Base-by-base conservation (phyloP, 2,113 vertebrate genomes). In the Phaethornis superciliosus region DNA sequence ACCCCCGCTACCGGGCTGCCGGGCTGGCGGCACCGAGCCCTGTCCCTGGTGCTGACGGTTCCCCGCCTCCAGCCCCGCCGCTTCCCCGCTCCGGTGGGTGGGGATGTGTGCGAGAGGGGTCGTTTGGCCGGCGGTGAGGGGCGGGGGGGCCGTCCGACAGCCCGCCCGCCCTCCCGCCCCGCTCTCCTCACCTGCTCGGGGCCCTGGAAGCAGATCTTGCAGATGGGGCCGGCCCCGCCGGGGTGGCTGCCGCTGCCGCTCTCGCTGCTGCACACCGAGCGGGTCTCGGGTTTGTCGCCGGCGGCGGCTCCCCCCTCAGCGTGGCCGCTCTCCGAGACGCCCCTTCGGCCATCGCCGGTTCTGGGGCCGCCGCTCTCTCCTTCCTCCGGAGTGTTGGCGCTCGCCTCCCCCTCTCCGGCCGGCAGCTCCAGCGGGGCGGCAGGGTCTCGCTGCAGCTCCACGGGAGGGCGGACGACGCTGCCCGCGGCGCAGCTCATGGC, bases 121-220 rank as follows among this genome's bases (percentile, higher is more conserved):
- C 54, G 28, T 28, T 27, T 40, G 6, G 55, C 11, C 56, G 23
- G 44, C 55, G 6, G 54, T 14, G 18, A 15, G 6, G 44, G 44
- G 21, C 17, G 26, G 44, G 51, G n/a, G 30, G 12, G 27, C 21
- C 18, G 59, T 40, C 44, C 44, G 44, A 16, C 46, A 37, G 18
- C 49, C 35, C 55, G 59, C 46, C 14, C 44, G 44, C 17, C 46
- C 44, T 15, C 49, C 35, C 55, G 51, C 35, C 69, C 28, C 28
- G 35, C 49, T 9, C 56, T n/a, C 68, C 96, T 93, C 97, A 99
- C 99, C 99, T 99, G 99, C 93, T 99, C 99, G 12, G 98, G 97
- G 89, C 98, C 99, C 85, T 99, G 99, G 97, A 99, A 99, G 98
- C 99, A 99, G 97, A 99, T 99, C 97, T 99, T 97, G 96, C 99